A percentile compares a stretch with the other conserved stretches of the same genome.
Evolutionary conservation across 53 echinoderm and acorn worm species (phyloP).

Genomic region (Echinometra lucunter): DNA sequence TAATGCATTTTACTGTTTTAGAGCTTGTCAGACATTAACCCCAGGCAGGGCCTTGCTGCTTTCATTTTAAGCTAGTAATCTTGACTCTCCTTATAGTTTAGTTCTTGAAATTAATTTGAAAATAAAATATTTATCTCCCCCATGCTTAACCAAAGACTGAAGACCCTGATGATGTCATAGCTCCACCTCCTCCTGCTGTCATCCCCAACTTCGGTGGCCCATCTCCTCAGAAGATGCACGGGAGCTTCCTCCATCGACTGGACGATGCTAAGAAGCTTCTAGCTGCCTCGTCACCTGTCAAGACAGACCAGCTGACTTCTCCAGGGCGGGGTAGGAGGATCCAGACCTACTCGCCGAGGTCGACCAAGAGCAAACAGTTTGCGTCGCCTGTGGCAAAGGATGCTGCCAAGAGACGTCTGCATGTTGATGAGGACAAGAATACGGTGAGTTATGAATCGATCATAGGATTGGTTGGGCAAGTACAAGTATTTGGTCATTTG

Average conservation of each 20-base stretch:
- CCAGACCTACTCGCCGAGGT: constrained; percentile 73
- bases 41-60: too few species aligned
- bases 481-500: background rate
- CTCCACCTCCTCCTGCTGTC: constrained; percentile 69
- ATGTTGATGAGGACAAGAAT: constrained; percentile 93
- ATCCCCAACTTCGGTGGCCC: constrained; percentile 81
- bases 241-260: constrained; percentile 89
- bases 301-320: constrained; percentile 6
- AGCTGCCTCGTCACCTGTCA: constrained; percentile 83
- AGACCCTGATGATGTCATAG: constrained; percentile 75
- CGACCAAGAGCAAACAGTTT: constrained; percentile 62
- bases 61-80: too few species aligned
- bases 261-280: constrained; percentile 88
- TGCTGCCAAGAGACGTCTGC: constrained; percentile 79
- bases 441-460: constrained; percentile 70
- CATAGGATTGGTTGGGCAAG: background rate
- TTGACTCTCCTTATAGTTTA: too few species aligned
- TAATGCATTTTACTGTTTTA: too few species aligned
- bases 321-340: constrained; percentile 31
- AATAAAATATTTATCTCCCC: background rate
- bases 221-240: constrained; percentile 91
- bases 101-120: background rate
- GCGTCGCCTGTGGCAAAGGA: constrained; percentile 75
- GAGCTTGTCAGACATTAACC: too few species aligned
- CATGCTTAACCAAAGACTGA: constrained; percentile 67